These are phyloP conservation scores for Chymomyza amoena DNA, from an alignment of 2,888 invertebrate genomes.

Conservation along the genomic window DNA sequence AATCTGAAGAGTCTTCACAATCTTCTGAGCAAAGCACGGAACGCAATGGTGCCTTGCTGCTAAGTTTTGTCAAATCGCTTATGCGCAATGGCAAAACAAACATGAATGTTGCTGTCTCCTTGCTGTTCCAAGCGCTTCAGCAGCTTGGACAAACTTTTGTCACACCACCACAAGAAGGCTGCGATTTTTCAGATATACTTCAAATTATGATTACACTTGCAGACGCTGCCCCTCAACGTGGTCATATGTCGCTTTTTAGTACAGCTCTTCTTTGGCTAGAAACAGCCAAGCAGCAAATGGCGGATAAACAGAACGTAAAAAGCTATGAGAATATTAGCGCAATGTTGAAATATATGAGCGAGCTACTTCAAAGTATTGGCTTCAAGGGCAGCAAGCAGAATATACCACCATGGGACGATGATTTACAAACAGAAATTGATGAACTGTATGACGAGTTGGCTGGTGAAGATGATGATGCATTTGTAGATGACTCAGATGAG, in stretches of 20 bases:
- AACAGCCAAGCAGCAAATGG: slow-evolving; percentile 81
- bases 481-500: slow-evolving; percentile 85
- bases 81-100: slow-evolving; percentile 82
- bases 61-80: slow-evolving; percentile 85
- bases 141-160: slow-evolving; percentile 86
- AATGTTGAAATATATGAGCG: slow-evolving; percentile 90
- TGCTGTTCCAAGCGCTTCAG: slow-evolving; percentile 86
- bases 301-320: slow-evolving; percentile 69
- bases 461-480: slow-evolving; percentile 95
- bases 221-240: slow-evolving; percentile 86
- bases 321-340: slow-evolving; percentile 87
- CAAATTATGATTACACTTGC: slow-evolving; percentile 89
- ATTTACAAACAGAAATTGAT: slow-evolving; percentile 86
- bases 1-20: slow-evolving; percentile 77
- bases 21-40: slow-evolving; percentile 64
- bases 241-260: slow-evolving; percentile 89
- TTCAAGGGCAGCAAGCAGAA: slow-evolving; percentile 80
- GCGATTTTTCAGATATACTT: slow-evolving; percentile 89
- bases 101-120: slow-evolving; percentile 71
- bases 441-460: slow-evolving; percentile 93
- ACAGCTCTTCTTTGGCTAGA: slow-evolving; percentile 90
- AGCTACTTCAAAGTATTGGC: slow-evolving; percentile 80
- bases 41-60: slow-evolving; percentile 85
- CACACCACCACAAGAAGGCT: slow-evolving; percentile 83
- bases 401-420: slow-evolving; percentile 90